Evolutionary conservation across 2,888 invertebrate species (phyloP).

Genomic region (Acanthococcus lagerstroemiae): DNA sequence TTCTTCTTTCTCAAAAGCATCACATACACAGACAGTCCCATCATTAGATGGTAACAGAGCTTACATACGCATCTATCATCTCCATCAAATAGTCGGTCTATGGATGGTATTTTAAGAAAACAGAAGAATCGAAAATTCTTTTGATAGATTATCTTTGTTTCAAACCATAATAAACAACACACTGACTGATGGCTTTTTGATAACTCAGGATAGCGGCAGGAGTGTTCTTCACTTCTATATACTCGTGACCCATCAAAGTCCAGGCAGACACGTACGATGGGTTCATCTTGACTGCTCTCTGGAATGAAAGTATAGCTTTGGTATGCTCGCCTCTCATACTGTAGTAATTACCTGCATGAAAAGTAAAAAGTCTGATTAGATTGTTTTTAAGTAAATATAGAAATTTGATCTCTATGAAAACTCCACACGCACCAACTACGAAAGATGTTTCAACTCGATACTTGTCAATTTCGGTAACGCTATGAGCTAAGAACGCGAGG

Average conservation of each 20-base stretch:
- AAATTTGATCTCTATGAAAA: background rate
- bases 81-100: too few species aligned
- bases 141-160: background rate
- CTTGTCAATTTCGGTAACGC: slow-evolving; percentile 87
- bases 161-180: too few species aligned
- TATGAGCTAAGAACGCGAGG: slow-evolving; percentile 85
- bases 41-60: too few species aligned
- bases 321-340: slow-evolving; percentile 91
- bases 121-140: background rate
- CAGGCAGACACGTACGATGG: slow-evolving; percentile 91
- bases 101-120: slow-evolving; percentile 11
- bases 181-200: slow-evolving; percentile 81
- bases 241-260: slow-evolving; percentile 98
- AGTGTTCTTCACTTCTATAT: slow-evolving; percentile 96
- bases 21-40: too few species aligned
- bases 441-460: slow-evolving; percentile 96
- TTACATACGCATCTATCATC: too few species aligned
- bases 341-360: slow-evolving; percentile 82
- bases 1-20: too few species aligned
- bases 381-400: background rate
- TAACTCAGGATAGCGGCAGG: slow-evolving; percentile 98
- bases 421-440: slow-evolving; percentile 66
- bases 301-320: slow-evolving; percentile 95
- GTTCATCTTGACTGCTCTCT: slow-evolving; percentile 84
- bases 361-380: background rate